Evolutionary conservation across 2,797 vertebrate species (phyloP).

Genomic region (Enteromius fasciolatus): DNA sequence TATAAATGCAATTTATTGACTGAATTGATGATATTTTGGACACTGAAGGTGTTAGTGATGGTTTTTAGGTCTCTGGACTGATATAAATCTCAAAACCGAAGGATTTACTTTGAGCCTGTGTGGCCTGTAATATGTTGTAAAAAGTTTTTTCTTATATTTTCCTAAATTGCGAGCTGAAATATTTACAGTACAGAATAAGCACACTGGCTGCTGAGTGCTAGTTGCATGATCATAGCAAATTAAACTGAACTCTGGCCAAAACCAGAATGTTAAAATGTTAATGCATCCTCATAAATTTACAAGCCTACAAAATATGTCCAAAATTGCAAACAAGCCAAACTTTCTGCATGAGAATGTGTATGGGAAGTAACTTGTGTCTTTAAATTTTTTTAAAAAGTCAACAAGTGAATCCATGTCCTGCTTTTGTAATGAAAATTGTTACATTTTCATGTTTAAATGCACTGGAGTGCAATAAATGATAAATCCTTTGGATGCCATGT

Average conservation of each 20-base stretch:
- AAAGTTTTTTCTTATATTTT: constrained; percentile 36
- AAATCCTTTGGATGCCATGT: neutral
- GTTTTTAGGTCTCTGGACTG: constrained; percentile 39
- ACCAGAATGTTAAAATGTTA: neutral
- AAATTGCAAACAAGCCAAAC: constrained; percentile 28
- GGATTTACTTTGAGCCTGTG: constrained; percentile 1
- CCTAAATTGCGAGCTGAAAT: constrained; percentile 17
- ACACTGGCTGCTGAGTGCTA: constrained; percentile 16
- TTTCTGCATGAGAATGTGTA: constrained; percentile 49
- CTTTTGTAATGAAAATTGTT: constrained; percentile 54
- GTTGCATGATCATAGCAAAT: constrained; percentile 28
- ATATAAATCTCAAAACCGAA: constrained; percentile 8
- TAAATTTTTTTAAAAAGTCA: constrained; percentile 29
- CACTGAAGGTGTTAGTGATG: constrained; percentile 19
- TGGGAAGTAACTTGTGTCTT: constrained; percentile 43
- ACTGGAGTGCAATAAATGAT: constrained; percentile 58
- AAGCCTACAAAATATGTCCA: constrained; percentile 11
- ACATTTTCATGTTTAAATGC: constrained; percentile 43
- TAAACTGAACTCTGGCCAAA: constrained; percentile 20
- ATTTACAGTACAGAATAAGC: constrained; percentile 4
- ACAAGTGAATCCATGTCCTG: constrained; percentile 42
- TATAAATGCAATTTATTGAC: constrained; percentile 9
- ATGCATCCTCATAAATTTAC: constrained; percentile 11
- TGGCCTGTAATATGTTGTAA: constrained; percentile 37
- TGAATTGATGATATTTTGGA: constrained; percentile 21